phyloP scores from a whole-genome alignment of 2,113 vertebrate genomes.

The Hippocampus mohnikei region DNA sequence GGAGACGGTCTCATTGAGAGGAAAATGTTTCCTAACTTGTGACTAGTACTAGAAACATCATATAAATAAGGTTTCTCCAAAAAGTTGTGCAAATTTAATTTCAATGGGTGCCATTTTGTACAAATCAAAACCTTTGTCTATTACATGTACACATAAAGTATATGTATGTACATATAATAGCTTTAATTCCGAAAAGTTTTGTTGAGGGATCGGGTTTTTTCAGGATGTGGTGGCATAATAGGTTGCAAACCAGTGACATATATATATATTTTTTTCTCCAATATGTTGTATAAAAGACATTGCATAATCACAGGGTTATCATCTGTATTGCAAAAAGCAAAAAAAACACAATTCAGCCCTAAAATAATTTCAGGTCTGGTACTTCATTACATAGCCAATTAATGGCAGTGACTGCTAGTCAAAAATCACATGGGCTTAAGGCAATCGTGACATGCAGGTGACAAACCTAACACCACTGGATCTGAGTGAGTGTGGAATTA shows the following conservation, averaged over 20 bases:
- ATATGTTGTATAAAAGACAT: not conserved
- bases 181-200: not conserved
- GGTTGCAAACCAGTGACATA: not conserved
- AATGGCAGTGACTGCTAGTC: not conserved
- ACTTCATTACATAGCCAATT: not conserved
- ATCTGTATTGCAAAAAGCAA: not conserved
- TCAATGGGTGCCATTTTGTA: not conserved
- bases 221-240: not conserved
- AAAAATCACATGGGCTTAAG: not conserved
- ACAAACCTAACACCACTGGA: slow-evolving; percentile 5
- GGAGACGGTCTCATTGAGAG: not conserved
- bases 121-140: not conserved
- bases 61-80: not conserved
- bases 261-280: not conserved
- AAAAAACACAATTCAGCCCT: not conserved
- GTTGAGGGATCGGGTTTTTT: not conserved
- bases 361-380: not conserved
- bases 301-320: not conserved
- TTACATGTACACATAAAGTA: not conserved
- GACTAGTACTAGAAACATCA: not conserved
- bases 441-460: slow-evolving; percentile 6
- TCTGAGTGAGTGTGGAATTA: slow-evolving; percentile 8
- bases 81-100: not conserved
- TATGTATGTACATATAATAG: not conserved
- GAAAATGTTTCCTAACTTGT: not conserved